Evolutionary conservation across 2,797 vertebrate species (phyloP).

Genomic region (Schizopygopsis pylzovi): DNA sequence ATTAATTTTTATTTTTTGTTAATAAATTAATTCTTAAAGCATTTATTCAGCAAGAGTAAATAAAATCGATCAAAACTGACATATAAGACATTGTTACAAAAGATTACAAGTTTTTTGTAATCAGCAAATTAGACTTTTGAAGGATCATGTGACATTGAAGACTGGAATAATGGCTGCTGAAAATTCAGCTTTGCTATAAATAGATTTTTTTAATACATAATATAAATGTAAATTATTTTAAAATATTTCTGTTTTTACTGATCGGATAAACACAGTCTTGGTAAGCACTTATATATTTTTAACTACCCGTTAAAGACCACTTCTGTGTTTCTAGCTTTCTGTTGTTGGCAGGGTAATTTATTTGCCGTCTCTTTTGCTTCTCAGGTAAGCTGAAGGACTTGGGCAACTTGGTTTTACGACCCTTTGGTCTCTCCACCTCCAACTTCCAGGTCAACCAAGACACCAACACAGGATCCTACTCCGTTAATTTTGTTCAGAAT

Average conservation of each 20-base stretch:
- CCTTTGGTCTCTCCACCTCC: constrained; percentile 95
- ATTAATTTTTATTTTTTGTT: not conserved
- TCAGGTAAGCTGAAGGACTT: constrained; percentile 96
- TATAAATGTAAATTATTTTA: not conserved
- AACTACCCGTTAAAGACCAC: not conserved
- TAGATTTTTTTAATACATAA: not conserved
- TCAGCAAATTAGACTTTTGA: not conserved
- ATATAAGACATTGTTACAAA: too few species aligned
- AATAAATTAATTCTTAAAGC: not conserved
- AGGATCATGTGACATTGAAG: not conserved
- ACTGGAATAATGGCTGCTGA: not conserved
- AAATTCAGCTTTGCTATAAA: not conserved
- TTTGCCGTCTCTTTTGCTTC: constrained; percentile 1
- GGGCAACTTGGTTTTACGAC: constrained; percentile 93
- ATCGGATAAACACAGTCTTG: too few species aligned
- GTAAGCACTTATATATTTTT: not conserved
- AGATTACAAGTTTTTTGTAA: not conserved
- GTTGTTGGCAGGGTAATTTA: not conserved
- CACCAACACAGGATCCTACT: constrained; percentile 88
- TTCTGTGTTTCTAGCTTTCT: not conserved
- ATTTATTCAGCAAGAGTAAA: not conserved
- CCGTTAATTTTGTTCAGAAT: constrained; percentile 94
- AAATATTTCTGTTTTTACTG: not conserved
- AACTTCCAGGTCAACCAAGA: constrained; percentile 98
- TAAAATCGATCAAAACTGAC: not conserved